Evolutionary conservation across 2,888 invertebrate genomes (phyloP).

Genomic region (Philaethria dido): DNA sequence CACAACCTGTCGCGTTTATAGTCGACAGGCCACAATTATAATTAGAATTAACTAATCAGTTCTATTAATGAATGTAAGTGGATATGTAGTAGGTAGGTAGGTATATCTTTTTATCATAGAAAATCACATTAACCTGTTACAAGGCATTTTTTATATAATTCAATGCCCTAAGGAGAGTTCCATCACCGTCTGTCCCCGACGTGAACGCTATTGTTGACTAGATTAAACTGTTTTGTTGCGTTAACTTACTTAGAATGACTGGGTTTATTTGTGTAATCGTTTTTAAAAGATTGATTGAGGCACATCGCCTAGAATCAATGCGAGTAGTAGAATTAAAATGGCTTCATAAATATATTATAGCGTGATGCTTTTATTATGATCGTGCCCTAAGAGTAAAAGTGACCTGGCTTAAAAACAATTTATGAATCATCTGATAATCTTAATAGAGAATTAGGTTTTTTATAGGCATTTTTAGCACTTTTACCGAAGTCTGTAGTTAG

Average conservation of each 20-base stretch:
- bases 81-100: no score
- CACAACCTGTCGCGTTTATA: no score
- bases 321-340: background rate
- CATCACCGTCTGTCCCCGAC: slow-evolving; percentile 59
- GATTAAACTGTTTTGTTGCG: slow-evolving; percentile 66
- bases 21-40: no score
- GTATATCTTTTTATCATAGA: slow-evolving; percentile 18
- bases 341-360: background rate
- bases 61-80: no score
- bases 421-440: no score
- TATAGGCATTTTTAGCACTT: no score
- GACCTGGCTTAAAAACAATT: no score
- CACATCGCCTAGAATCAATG: background rate
- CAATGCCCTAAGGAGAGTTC: slow-evolving; percentile 59
- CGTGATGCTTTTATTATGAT: no score
- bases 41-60: no score
- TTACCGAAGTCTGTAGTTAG: no score
- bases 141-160: slow-evolving; percentile 39
- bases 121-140: slow-evolving; percentile 40
- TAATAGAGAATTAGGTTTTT: no score
- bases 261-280: slow-evolving; percentile 44
- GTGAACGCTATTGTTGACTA: slow-evolving; percentile 52
- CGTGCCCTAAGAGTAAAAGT: no score
- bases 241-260: slow-evolving; percentile 59
- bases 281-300: slow-evolving; percentile 39